phyloP scores from a whole-genome alignment of 2,888 invertebrate species.

The Thecocarcelia acutangulata region DNA sequence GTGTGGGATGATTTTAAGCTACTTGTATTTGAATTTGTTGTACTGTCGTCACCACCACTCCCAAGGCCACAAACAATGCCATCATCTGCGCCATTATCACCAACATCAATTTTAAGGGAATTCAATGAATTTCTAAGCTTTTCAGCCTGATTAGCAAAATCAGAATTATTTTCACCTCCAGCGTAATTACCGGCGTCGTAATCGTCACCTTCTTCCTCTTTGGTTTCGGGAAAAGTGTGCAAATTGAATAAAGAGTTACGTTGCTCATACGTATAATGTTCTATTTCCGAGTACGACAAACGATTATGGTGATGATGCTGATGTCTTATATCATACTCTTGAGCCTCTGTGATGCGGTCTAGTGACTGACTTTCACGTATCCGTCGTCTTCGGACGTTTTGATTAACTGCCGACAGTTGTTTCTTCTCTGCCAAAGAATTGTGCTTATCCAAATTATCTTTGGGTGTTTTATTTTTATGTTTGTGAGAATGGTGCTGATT shows the following conservation, averaged over 20 bases:
- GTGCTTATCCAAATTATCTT: conserved; percentile 75
- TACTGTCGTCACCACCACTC: conserved; percentile 47
- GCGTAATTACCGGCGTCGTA: conserved; percentile 61
- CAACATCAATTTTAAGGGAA: conserved; percentile 45
- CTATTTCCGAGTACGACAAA: conserved; percentile 69
- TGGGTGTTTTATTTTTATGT: conserved; percentile 75
- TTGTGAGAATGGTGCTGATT: conserved; percentile 61
- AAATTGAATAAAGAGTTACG: conserved; percentile 76
- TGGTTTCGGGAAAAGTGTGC: conserved; percentile 76
- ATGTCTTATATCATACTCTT: conserved; percentile 84
- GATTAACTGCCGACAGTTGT: conserved; percentile 60
- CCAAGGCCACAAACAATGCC: conserved; percentile 5
- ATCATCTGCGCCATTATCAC: conserved; percentile 2
- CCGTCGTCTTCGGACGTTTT: conserved; percentile 83
- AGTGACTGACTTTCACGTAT: conserved; percentile 91
- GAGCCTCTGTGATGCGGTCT: conserved; percentile 92
- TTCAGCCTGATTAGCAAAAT: conserved; percentile 69
- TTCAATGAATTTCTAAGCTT: conserved; percentile 69
- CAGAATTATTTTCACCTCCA: conserved; percentile 65
- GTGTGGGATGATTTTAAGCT: conserved; percentile 63
- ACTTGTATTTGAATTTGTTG: conserved; percentile 66
- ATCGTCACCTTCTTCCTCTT: conserved; percentile 76
- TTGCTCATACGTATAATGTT: conserved; percentile 70
- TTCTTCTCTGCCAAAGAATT: conserved; percentile 75
- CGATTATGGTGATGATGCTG: conserved; percentile 74